Percentiles rank a stretch among this genome's conserved stretches.
Conservation (phyloP, 2,797 vertebrate genomes). For the Micropoecilia bifurca region DNA sequence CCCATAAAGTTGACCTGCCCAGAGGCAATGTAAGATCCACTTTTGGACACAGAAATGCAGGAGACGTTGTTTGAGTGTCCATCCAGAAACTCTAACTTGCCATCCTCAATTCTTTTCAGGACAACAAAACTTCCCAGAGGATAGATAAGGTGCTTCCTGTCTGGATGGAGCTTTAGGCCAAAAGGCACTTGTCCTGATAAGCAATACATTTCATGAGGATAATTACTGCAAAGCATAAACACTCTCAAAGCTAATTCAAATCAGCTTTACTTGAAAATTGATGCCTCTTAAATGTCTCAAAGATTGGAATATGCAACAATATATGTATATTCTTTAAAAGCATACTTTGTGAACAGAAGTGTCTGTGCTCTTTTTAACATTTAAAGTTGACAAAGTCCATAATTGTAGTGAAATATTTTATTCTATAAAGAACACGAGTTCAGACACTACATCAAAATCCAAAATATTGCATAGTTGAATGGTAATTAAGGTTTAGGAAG, state of each 20-base stretch:
- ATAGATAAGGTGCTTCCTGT: constrained; percentile 87
- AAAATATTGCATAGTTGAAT: not conserved
- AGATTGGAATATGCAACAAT: not conserved
- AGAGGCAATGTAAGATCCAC: constrained; percentile 87
- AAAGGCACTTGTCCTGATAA: constrained; percentile 82
- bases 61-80: constrained; percentile 91
- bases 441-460: not conserved
- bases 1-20: constrained; percentile 91
- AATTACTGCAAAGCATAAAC: not conserved
- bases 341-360: not conserved
- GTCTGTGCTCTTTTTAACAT: not conserved
- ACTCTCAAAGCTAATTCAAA: not conserved
- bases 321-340: not conserved
- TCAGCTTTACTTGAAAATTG: not conserved
- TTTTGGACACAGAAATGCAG: constrained; percentile 85
- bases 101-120: constrained; percentile 81
- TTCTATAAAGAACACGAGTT: not conserved
- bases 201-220: not conserved
- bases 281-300: not conserved
- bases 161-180: constrained; percentile 89
- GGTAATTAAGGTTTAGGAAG: not conserved
- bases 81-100: constrained; percentile 85
- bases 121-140: constrained; percentile 89
- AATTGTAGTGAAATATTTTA: not conserved
- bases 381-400: not conserved